Evolutionary conservation across 1,140 invertebrate genomes (phyloP).

Genomic region (Zaprionus ornatus): DNA sequence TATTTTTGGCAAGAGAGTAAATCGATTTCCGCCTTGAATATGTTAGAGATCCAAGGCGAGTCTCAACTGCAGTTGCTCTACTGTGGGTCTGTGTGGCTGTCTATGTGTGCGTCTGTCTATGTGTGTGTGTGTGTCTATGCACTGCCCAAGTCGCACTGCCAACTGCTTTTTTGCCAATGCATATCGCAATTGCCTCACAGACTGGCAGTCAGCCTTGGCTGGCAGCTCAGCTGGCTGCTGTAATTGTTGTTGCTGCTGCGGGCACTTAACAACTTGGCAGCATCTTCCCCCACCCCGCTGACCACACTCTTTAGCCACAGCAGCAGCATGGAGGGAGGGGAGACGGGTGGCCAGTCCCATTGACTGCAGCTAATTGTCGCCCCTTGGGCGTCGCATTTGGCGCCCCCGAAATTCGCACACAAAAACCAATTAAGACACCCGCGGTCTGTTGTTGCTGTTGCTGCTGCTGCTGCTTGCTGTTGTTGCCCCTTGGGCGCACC

Average conservation of each 20-base stretch:
- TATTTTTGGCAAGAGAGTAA: constrained; percentile 3
- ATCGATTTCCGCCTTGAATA: not conserved
- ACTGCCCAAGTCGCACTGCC: not conserved
- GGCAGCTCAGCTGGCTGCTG: not conserved
- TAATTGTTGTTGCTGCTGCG: constrained; percentile 24
- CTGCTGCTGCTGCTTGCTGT: not conserved
- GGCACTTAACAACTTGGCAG: constrained; percentile 65
- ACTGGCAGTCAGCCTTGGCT: constrained; percentile 38
- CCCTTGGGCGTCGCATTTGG: constrained; percentile 39
- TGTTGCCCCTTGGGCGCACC: constrained; percentile 4
- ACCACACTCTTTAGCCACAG: not conserved
- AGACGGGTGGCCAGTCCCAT: constrained; percentile 16
- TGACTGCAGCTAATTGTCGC: constrained; percentile 74
- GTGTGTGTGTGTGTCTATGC: not conserved
- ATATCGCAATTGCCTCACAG: constrained; percentile 42
- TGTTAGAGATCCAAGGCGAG: not conserved
- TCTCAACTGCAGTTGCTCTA: not conserved
- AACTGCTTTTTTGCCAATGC: constrained; percentile 30
- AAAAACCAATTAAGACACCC: constrained; percentile 76
- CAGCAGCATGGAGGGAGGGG: not conserved
- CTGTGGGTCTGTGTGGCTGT: not conserved
- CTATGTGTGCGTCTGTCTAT: not conserved
- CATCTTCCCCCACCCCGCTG: constrained; percentile 10
- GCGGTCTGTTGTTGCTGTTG: constrained; percentile 22
- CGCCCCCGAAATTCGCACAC: constrained; percentile 42